These are phyloP conservation scores for Sminthurides bifidus DNA, from an alignment of 1,140 invertebrate species.

Conservation along the genomic window DNA sequence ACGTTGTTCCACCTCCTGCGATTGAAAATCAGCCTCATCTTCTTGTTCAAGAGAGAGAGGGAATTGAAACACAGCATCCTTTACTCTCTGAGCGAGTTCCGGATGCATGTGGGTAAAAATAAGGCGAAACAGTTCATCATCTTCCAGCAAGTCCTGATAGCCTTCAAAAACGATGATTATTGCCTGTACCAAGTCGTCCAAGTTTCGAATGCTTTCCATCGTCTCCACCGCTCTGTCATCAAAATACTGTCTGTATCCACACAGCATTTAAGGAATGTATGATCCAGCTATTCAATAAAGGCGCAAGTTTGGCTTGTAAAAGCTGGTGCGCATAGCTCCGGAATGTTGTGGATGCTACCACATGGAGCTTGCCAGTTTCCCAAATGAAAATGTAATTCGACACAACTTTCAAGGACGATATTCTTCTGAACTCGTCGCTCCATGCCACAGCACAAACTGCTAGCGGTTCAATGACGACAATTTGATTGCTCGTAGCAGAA, in stretches of 20 bases:
- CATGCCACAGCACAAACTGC: constrained; percentile 10
- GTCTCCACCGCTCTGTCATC: not conserved
- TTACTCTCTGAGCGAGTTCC: too few relatives aligned
- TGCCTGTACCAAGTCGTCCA: not conserved
- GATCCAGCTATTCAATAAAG: constrained; percentile 22
- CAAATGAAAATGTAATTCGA: constrained; percentile 30
- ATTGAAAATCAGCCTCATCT: not conserved
- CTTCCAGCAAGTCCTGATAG: not conserved
- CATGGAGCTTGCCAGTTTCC: constrained; percentile 16
- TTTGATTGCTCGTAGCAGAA: constrained; percentile 13
- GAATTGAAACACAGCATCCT: not conserved
- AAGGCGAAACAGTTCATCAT: not conserved
- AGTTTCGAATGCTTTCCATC: not conserved
- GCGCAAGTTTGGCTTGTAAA: constrained; percentile 9
- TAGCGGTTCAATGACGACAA: constrained; percentile 16
- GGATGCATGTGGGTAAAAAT: not conserved
- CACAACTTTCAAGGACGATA: constrained; percentile 17
- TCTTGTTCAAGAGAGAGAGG: not conserved
- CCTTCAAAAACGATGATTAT: not conserved
- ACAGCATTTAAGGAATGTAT: constrained; percentile 5
- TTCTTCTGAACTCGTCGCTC: constrained; percentile 23
- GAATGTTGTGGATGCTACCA: constrained; percentile 17
- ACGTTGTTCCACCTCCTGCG: not conserved
- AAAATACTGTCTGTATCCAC: constrained; percentile 1
- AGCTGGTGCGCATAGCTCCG: constrained; percentile 20